Conservation (phyloP, 2,888 invertebrate genomes). For the Pammene fasciana region DNA sequence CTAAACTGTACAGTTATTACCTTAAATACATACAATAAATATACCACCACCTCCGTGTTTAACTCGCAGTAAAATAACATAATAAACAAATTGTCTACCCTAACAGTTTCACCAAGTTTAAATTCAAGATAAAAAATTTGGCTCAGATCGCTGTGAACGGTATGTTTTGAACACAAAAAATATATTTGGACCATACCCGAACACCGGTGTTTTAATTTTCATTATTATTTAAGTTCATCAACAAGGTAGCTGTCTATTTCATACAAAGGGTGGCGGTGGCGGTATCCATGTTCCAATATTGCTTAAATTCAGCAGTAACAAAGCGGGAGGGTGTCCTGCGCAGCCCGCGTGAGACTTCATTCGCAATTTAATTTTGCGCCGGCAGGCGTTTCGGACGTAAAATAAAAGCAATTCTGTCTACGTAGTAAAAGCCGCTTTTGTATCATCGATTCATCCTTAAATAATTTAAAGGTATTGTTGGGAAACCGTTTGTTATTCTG, state of each 20-base stretch:
- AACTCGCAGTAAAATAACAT: too few relatives aligned
- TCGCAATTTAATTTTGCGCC: constrained; percentile 67
- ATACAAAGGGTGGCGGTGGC: constrained; percentile 50
- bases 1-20: neutral
- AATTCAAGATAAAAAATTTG: too few relatives aligned
- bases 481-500: constrained; percentile 3
- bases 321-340: constrained; percentile 43
- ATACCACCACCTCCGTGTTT: too few relatives aligned
- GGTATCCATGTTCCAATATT: constrained; percentile 44
- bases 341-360: constrained; percentile 44
- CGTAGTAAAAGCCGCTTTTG: constrained; percentile 42
- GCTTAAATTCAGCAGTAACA: constrained; percentile 46
- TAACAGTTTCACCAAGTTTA: too few relatives aligned
- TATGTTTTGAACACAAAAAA: neutral
- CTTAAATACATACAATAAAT: too few relatives aligned
- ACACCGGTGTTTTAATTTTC: constrained; percentile 4
- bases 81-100: too few relatives aligned
- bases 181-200: too few relatives aligned
- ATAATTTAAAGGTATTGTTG: constrained; percentile 26
- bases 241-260: constrained; percentile 31
- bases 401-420: constrained; percentile 55
- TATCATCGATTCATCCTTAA: constrained; percentile 32
- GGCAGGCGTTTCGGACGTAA: constrained; percentile 59
- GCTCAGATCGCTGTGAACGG: too few relatives aligned
- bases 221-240: neutral